Percentiles rank a stretch among this genome's conserved stretches.
Conservation (phyloP, 2,113 vertebrate species). For the Bombycilla garrulus region DNA sequence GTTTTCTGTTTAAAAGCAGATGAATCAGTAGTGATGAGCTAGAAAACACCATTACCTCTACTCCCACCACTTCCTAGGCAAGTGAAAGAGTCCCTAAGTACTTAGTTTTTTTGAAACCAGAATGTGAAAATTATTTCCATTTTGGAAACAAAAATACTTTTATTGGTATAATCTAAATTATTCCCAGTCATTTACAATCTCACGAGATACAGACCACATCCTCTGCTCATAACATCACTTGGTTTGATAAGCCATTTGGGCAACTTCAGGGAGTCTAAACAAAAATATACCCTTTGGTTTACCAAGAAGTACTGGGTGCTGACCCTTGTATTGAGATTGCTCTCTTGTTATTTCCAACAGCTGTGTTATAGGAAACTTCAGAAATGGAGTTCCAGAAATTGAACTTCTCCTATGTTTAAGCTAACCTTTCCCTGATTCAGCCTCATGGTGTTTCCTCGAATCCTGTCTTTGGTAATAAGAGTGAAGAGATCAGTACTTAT, state of each 20-base stretch:
- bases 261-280: neutral
- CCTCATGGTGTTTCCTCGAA: fast-evolving
- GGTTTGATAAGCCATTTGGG: neutral
- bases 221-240: neutral
- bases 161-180: neutral
- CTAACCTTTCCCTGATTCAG: neutral
- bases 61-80: neutral
- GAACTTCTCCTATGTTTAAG: neutral
- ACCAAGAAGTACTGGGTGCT: neutral
- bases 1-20: neutral
- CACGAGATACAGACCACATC: neutral
- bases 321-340: neutral
- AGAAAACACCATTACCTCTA: neutral
- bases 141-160: neutral
- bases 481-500: neutral
- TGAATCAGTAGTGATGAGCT: neutral
- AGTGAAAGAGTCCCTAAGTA: neutral
- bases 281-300: neutral
- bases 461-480: neutral
- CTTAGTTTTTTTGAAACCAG: neutral
- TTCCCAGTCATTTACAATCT: neutral
- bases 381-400: neutral
- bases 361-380: neutral
- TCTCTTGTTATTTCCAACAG: neutral
- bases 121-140: neutral